phyloP scores from a whole-genome alignment of 2,113 vertebrate species.

The Cyprinodon brontotheroides region DNA sequence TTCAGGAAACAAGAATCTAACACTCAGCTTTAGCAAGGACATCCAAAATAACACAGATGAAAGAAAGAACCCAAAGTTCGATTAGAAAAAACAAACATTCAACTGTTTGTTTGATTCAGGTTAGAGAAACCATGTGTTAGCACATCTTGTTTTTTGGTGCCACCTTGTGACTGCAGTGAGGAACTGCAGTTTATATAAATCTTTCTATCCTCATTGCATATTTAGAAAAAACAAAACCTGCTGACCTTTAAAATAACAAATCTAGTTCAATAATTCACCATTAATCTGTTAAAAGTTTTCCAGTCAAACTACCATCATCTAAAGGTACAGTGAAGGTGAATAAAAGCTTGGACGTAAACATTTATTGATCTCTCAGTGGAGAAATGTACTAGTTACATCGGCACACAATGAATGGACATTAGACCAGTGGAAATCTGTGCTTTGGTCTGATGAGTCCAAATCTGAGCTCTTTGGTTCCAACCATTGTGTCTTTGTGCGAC shows the following conservation, averaged over 20 bases:
- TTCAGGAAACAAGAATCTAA: not conserved
- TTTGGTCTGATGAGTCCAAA: too few relatives aligned
- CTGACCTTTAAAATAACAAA: not conserved
- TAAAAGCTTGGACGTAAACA: not conserved
- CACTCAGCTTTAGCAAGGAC: not conserved
- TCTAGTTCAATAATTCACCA: not conserved
- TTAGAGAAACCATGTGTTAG: not conserved
- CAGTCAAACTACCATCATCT: not conserved
- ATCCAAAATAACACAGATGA: not conserved
- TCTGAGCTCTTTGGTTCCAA: too few relatives aligned
- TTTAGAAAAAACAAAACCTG: not conserved
- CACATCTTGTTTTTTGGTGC: conserved; percentile 6
- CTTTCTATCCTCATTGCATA: not conserved
- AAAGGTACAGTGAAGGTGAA: not conserved
- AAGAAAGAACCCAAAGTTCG: rapidly evolving
- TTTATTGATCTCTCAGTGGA: too few relatives aligned
- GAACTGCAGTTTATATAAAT: not conserved
- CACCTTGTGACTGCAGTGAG: conserved; percentile 16
- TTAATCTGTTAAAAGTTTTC: not conserved
- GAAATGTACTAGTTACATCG: too few relatives aligned
- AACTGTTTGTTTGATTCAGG: too few relatives aligned
- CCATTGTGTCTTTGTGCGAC: too few relatives aligned
- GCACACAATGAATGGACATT: too few relatives aligned
- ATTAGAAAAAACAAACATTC: not conserved
- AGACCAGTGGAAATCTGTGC: too few relatives aligned